Evolutionary conservation across 2,888 invertebrate species (phyloP).

Genomic region (Osedax fenrisi): DNA sequence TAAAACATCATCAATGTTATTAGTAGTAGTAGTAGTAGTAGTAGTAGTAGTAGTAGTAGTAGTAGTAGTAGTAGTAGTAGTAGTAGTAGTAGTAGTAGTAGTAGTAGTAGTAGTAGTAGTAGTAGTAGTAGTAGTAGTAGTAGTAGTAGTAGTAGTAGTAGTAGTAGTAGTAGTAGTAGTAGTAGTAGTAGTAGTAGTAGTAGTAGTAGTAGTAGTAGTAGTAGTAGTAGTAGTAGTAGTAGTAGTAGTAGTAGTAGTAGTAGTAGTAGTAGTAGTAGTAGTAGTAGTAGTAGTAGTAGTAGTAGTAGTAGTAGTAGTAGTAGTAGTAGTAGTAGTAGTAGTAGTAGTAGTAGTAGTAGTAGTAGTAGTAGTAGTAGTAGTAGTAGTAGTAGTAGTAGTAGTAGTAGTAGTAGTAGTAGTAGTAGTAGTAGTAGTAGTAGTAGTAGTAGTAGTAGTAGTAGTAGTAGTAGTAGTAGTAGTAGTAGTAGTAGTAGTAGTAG

Average conservation of each 20-base stretch:
- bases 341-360: neutral
- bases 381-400: neutral
- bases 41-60: no score
- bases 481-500: no score
- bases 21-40: no score
- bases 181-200: conserved; percentile 2
- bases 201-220: conserved; percentile 2
- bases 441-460: no score
- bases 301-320: conserved; percentile 2
- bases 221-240: conserved; percentile 2
- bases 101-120: no score
- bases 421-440: no score
- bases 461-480: no score
- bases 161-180: conserved; percentile 2
- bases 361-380: neutral
- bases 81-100: no score
- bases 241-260: conserved; percentile 2
- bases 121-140: no score
- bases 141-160: conserved; percentile 2
- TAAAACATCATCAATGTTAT: no score
- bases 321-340: conserved; percentile 2
- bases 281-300: conserved; percentile 2
- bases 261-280: conserved; percentile 2
- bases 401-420: no score
- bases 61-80: no score